Conservation (phyloP, 1,140 invertebrate species). For the Forficula auricularia region DNA sequence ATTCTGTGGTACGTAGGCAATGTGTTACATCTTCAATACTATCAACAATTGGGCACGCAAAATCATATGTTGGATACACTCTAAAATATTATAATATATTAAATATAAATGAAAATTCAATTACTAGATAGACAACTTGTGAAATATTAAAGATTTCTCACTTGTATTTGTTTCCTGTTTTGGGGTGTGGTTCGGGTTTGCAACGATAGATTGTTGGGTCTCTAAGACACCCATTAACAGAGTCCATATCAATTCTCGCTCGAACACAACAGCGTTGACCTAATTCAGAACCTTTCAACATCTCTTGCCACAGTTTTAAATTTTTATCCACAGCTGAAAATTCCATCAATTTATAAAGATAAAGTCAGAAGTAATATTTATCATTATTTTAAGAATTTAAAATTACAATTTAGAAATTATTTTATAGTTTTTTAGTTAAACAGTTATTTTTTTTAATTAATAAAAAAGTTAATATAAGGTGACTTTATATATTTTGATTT, state of each 20-base stretch:
- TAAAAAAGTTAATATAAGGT: background rate
- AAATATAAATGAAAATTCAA: background rate
- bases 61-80: constrained; percentile 99
- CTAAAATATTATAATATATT: constrained; percentile 33
- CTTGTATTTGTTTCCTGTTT: constrained; percentile 92
- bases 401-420: constrained; percentile 8
- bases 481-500: background rate
- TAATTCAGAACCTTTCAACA: constrained; percentile 64
- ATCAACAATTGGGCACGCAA: constrained; percentile 98
- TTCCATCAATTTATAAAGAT: constrained; percentile 4
- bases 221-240: constrained; percentile 87
- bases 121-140: constrained; percentile 9
- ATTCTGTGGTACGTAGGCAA: constrained; percentile 92
- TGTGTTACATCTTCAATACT: constrained; percentile 94
- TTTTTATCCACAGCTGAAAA: constrained; percentile 68
- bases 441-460: background rate
- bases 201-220: constrained; percentile 99
- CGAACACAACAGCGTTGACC: constrained; percentile 83
- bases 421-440: constrained; percentile 9
- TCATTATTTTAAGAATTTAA: constrained; percentile 13
- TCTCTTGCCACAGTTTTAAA: constrained; percentile 82
- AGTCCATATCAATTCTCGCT: constrained; percentile 96
- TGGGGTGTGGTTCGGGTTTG: constrained; percentile 83
- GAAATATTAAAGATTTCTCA: constrained; percentile 28
- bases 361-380: constrained; percentile 9